phyloP scores from a whole-genome alignment of 64 coral and sea anemone genomes.

The Trachythela sp. region DNA sequence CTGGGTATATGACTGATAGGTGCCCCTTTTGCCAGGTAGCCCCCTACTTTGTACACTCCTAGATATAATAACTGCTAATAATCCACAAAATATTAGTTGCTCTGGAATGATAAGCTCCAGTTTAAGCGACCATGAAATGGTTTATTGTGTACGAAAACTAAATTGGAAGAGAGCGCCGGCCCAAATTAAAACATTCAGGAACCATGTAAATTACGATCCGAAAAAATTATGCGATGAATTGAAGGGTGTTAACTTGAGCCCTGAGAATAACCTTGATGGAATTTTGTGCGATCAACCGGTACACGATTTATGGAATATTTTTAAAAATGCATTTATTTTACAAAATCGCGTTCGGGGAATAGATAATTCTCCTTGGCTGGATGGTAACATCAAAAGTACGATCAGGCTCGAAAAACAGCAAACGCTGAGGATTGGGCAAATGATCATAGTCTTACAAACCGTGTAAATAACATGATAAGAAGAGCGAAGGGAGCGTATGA shows the following conservation, averaged over 20 bases:
- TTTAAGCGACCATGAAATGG: slow-evolving; percentile 49
- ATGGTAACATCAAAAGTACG: slow-evolving; percentile 17
- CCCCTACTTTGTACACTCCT: too few relatives aligned
- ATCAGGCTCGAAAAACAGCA: slow-evolving; percentile 30
- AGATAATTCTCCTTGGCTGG: slow-evolving; percentile 36
- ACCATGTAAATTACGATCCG: slow-evolving; percentile 43
- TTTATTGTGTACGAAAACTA: slow-evolving; percentile 48
- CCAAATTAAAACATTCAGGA: slow-evolving; percentile 35
- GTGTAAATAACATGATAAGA: neutral
- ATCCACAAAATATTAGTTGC: slow-evolving; percentile 43
- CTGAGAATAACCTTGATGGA: too few relatives aligned
- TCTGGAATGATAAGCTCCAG: slow-evolving; percentile 20
- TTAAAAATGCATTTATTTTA: slow-evolving; percentile 26
- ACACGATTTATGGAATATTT: slow-evolving; percentile 15
- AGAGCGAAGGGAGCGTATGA: too few relatives aligned
- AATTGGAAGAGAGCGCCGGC: too few relatives aligned
- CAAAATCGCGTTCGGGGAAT: slow-evolving; percentile 32
- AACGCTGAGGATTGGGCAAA: slow-evolving; percentile 11
- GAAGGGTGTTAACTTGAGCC: slow-evolving; percentile 24
- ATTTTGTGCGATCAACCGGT: too few relatives aligned
- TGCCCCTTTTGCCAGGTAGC: too few relatives aligned
- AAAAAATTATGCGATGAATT: slow-evolving; percentile 25
- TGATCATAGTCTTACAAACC: neutral
- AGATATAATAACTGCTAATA: slow-evolving; percentile 17
- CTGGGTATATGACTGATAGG: too few relatives aligned